Percentiles rank a stretch among this genome's conserved stretches.
These are phyloP conservation scores for Melopsittacus undulatus DNA, from an alignment of 2,797 vertebrate genomes.

Conservation along the genomic window DNA sequence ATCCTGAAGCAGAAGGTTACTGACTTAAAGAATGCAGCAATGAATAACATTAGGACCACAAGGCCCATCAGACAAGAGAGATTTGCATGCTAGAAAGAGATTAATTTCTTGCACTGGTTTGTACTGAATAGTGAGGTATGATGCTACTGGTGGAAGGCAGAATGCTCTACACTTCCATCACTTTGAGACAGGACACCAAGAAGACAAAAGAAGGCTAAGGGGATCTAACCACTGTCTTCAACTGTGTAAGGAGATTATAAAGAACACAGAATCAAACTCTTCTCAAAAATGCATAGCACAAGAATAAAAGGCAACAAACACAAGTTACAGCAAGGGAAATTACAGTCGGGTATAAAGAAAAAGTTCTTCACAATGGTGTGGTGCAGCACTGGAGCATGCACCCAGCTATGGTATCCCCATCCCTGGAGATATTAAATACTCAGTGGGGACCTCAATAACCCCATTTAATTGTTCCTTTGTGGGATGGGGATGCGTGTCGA, in stretches of 20 bases:
- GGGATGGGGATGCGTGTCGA: fast-evolving
- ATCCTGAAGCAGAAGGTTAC: not conserved
- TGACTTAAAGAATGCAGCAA: not conserved
- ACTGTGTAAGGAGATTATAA: not conserved
- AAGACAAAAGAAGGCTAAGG: not conserved
- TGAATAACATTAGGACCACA: not conserved
- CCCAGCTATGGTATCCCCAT: not conserved
- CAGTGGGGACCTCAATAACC: not conserved
- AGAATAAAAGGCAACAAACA: not conserved
- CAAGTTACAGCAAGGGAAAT: not conserved
- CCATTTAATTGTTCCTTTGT: not conserved
- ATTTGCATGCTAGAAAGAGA: not conserved
- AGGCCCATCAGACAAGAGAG: not conserved
- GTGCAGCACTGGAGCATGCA: not conserved
- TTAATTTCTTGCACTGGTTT: not conserved
- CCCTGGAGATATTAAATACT: not conserved
- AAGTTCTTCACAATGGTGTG: not conserved
- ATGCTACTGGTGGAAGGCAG: not conserved
- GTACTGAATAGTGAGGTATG: not conserved
- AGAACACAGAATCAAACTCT: not conserved
- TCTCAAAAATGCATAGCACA: not conserved
- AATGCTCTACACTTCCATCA: not conserved
- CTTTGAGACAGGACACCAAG: not conserved
- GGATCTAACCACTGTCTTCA: not conserved
- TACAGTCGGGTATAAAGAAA: not conserved